A percentile compares a stretch with the other conserved stretches of the same genome.
Evolutionary conservation across 2,113 vertebrate species (phyloP).

Genomic region (Forbesichthys agassizii): DNA sequence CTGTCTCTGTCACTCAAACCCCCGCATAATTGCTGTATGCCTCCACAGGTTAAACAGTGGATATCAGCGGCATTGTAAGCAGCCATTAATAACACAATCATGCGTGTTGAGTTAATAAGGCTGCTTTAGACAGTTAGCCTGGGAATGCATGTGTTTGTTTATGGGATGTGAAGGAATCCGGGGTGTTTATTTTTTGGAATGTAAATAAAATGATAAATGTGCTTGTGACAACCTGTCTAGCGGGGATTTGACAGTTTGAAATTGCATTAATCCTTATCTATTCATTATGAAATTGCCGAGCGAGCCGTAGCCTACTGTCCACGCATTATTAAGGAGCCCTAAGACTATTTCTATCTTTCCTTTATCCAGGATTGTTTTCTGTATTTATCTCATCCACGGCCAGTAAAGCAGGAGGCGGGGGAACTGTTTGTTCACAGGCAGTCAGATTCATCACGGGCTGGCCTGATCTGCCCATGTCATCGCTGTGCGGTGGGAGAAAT

Average conservation of each 20-base stretch:
- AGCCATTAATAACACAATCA: conserved; percentile 60
- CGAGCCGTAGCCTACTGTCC: conserved; percentile 26
- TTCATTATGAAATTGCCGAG: conserved; percentile 58
- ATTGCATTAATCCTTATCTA: conserved; percentile 68
- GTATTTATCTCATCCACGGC: conserved; percentile 30
- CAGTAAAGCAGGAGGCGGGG: conserved; percentile 34
- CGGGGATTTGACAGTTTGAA: conserved; percentile 56
- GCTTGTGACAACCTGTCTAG: conserved; percentile 47
- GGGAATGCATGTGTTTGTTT: conserved; percentile 29
- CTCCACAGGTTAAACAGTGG: conserved; percentile 45
- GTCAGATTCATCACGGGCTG: conserved; percentile 58
- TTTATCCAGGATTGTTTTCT: conserved; percentile 62
- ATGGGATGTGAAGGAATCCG: conserved; percentile 5
- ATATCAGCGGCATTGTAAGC: conserved; percentile 55
- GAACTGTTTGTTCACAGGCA: conserved; percentile 46
- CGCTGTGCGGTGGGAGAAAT: conserved; percentile 57
- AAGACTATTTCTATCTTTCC: conserved; percentile 58
- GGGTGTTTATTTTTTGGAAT: conserved; percentile 43
- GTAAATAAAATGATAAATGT: conserved; percentile 68
- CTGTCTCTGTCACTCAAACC: conserved; percentile 60
- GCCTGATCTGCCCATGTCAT: conserved; percentile 58
- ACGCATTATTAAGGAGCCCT: conserved; percentile 39
- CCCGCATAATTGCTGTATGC: conserved; percentile 41
- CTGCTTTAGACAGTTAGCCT: conserved; percentile 40
- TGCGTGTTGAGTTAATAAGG: conserved; percentile 46